These are phyloP conservation scores for Steinernema khuongi DNA, from an alignment of 1,140 invertebrate species.

Conservation along the genomic window DNA sequence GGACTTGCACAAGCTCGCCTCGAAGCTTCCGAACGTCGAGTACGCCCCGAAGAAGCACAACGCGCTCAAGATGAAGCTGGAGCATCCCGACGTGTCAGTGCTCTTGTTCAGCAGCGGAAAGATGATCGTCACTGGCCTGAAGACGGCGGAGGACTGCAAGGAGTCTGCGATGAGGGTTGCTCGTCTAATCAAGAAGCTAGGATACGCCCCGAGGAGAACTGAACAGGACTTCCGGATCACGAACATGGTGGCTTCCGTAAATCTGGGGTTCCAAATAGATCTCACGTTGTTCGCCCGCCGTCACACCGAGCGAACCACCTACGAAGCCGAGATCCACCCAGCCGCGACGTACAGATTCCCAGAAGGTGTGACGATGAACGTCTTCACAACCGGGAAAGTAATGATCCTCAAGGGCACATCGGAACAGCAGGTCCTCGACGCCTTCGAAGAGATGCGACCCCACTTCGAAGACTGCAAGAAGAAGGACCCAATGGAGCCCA, in stretches of 20 bases:
- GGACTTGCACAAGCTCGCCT: background rate
- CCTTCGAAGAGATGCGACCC: background rate
- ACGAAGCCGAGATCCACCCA: background rate
- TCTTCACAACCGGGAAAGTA: background rate
- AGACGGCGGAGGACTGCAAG: background rate
- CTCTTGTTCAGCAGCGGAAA: background rate
- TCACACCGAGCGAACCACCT: background rate
- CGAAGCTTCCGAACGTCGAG: background rate
- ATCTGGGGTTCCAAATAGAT: background rate
- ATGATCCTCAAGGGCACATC: background rate
- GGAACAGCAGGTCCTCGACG: background rate
- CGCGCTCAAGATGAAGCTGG: background rate
- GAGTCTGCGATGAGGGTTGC: background rate
- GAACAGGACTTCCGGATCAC: background rate
- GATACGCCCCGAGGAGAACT: background rate
- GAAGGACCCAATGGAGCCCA: too few species aligned
- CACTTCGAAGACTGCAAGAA: too few species aligned
- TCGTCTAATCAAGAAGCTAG: background rate
- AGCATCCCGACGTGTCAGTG: background rate
- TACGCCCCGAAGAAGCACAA: background rate
- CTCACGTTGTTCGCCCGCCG: background rate
- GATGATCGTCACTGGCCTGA: background rate
- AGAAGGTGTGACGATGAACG: background rate
- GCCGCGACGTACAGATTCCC: background rate
- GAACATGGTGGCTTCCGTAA: background rate